Evolutionary conservation across 2,797 vertebrate genomes (phyloP).

Genomic region (Pitangus sulphuratus): DNA sequence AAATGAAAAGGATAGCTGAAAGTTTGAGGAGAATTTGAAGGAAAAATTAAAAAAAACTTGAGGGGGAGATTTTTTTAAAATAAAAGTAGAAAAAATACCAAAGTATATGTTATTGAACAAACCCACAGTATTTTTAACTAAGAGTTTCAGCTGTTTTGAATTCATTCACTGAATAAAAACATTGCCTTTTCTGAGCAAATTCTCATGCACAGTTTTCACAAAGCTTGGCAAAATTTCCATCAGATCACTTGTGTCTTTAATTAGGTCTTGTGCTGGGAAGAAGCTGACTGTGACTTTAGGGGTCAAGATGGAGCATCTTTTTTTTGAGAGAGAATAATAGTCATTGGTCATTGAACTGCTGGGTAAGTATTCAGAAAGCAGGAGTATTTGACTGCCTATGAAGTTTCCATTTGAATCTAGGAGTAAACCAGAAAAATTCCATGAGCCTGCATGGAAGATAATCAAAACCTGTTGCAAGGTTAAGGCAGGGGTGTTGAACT

Average conservation of each 20-base stretch:
- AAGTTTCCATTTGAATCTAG: not conserved
- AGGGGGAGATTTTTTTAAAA: not conserved
- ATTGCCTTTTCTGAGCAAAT: not conserved
- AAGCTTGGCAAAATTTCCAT: not conserved
- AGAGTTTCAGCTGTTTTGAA: not conserved
- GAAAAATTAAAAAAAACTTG: not conserved
- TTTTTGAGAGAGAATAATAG: not conserved
- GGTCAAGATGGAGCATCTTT: not conserved
- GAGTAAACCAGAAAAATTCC: not conserved
- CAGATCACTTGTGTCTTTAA: not conserved
- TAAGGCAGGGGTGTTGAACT: not conserved
- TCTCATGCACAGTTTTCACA: not conserved
- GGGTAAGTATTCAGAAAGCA: not conserved
- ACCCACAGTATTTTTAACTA: not conserved
- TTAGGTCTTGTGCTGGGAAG: slow-evolving; percentile 16
- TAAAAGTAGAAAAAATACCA: not conserved
- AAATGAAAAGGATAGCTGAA: not conserved
- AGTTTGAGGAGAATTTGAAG: not conserved
- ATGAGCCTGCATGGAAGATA: not conserved
- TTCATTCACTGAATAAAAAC: slow-evolving; percentile 1
- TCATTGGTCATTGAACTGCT: not conserved
- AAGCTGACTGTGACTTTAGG: not conserved
- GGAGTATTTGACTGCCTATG: not conserved
- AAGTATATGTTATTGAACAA: not conserved
- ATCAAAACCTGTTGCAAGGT: not conserved